Base-by-base conservation (phyloP, 2,888 invertebrate genomes). In the Diaphora mendica region DNA sequence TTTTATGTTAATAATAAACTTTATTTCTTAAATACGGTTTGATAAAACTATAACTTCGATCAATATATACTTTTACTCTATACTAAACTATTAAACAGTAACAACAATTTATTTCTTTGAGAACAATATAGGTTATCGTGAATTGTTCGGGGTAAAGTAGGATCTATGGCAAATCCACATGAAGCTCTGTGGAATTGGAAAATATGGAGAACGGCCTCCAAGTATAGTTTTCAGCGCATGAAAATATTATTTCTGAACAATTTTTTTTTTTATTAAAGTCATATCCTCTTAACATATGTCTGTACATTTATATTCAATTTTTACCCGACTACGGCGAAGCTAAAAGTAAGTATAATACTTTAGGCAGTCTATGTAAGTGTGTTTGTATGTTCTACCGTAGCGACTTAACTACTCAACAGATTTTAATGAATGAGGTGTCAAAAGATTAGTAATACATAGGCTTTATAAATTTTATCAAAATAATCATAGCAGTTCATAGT, bases 121-220 rank as follows among this genome's bases (percentile, higher is more conserved):
- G 64, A 73, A 65, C 68, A 35, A 20, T 55, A 13, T 23, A 9
- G 3, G 33, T 70, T 69, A 35, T 65, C 59, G 59, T 70, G 64
- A 65, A 59, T 70, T 35, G 69, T 66, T 44, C 23, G 35, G 55
- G 42, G 69, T 65, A 33, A 73, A 26, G 42, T 42, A 66, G 33
- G 64, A 26, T 64, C 68, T 48, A 51, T 9, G 11, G 64, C 51
- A 64, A 72, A 35, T 64, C 64, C 68, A 42, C 30, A 48, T 51
- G 30, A 64, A 64, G 68, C 68, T 72, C 68, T 51, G 51, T 44
- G 73, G 69, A 44, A 73, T 73, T 70, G 55, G 15, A 66, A 73
- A 73, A 73, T 70, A 69, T 65, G 65, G 69, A 65, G 69, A 73
- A 73, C 59, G 59, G 33, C 51, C n/a, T 59, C n/a, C 59, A 44